These are phyloP conservation scores for Eudyptes chrysolophus DNA, from an alignment of 2,113 vertebrate species.

Conservation along the genomic window DNA sequence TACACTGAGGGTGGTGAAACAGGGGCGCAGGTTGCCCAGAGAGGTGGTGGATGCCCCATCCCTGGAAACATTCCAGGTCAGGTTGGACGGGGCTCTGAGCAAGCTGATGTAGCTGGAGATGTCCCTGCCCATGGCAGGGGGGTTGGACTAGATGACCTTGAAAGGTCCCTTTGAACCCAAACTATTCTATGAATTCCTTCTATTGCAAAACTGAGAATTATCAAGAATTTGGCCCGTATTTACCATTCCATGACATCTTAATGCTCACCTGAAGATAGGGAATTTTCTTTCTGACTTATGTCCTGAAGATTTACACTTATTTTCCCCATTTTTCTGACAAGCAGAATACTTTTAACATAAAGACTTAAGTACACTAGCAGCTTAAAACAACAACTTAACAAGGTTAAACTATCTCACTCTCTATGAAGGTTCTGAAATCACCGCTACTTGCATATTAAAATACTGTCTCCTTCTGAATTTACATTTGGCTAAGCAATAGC, in stretches of 20 bases:
- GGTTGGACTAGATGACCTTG: neutral
- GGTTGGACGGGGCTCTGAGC: neutral
- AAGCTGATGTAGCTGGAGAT: neutral
- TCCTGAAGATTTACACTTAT: neutral
- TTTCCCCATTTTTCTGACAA: neutral
- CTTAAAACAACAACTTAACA: neutral
- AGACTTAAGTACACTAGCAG: neutral
- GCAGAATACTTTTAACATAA: neutral
- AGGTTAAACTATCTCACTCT: neutral
- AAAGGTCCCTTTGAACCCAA: neutral
- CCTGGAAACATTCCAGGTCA: neutral
- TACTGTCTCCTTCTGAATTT: neutral
- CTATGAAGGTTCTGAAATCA: neutral
- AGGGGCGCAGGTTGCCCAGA: neutral
- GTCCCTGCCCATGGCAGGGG: neutral
- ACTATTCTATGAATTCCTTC: neutral
- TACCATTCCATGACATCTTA: neutral
- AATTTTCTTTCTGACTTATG: neutral
- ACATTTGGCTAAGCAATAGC: neutral
- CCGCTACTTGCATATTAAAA: neutral
- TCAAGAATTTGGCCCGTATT: neutral
- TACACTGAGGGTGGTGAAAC: neutral
- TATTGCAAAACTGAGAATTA: neutral
- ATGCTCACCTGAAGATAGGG: neutral
- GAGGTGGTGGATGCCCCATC: neutral